phyloP scores from a whole-genome alignment of 2,113 vertebrate genomes.

The Melanotaenia duboulayi region DNA sequence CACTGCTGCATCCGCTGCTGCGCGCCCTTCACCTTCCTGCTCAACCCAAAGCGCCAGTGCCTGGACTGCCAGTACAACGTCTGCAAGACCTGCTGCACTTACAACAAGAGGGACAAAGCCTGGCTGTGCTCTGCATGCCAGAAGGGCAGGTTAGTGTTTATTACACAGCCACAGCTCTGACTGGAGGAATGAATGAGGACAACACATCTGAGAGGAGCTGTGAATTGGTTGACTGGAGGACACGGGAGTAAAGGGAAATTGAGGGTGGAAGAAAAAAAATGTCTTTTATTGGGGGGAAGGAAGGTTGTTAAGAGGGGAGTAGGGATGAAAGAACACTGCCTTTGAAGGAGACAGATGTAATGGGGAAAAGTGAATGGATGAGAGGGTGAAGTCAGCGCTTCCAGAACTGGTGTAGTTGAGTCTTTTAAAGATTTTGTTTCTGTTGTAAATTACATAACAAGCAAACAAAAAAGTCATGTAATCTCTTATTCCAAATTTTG shows the following conservation, averaged over 20 bases:
- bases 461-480: background rate
- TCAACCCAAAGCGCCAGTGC: constrained; percentile 92
- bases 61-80: constrained; percentile 94
- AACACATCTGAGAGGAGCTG: constrained; percentile 12
- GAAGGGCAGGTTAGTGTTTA: constrained; percentile 89
- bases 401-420: constrained; percentile 1
- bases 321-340: background rate
- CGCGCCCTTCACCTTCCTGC: constrained; percentile 93
- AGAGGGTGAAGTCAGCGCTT: constrained; percentile 6
- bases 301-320: background rate
- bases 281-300: constrained; percentile 2
- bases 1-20: constrained; percentile 98
- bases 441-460: no score
- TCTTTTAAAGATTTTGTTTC: constrained; percentile 10
- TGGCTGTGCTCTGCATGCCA: constrained; percentile 94
- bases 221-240: constrained; percentile 38
- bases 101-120: constrained; percentile 88
- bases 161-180: constrained; percentile 19
- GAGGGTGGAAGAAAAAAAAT: background rate
- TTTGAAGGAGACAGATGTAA: constrained; percentile 35
- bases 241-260: constrained; percentile 12
- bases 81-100: constrained; percentile 94
- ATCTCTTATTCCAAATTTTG: background rate
- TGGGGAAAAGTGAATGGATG: constrained; percentile 49
- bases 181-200: constrained; percentile 44